Base-by-base conservation (phyloP, 2,888 invertebrate species). In the Artemia sinica region DNA sequence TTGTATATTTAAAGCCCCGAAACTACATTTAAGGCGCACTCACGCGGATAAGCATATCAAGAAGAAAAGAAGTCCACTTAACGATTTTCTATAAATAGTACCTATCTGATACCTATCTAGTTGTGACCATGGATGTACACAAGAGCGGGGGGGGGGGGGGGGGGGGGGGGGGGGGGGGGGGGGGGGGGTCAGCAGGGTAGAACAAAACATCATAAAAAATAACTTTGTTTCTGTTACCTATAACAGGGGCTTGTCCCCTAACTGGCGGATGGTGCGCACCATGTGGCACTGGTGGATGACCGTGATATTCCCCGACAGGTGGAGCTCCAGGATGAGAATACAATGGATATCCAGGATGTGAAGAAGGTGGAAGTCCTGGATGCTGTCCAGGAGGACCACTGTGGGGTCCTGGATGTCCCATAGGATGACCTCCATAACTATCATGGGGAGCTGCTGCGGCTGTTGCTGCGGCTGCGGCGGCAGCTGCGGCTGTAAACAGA, bases 291-390 rank as follows among this genome's bases (percentile, higher is more conserved):
- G 69, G 69, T 10, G 66, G 66, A 65, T 71, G 70, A 10, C 70
- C 72, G 41, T 72, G 71, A 69, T 68, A 71, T 70, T 71, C 71
- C 50, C 73, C 74, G 66, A 71, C 72, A 67, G 72, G 72, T 58
- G 74, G 72, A 48, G 71, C 71, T 14, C 71, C 71, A 13, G 71
- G 72, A 4, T 70, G 72, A 50, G 71, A 71, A 65, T 72, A 71
- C 18, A 67, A 68, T 50, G 72, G 71, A 69, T 71, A 50, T 28
- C 71, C 72, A 52, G 73, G 73, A 68, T 73, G 73, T 13, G 72
- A 71, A 50, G 72, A 71, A 66, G 72, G 73, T 52, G 71, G 72
- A 71, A 71, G 71, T 65, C 72, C 71, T 68, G 71, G 72, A 65
- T 71, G 72, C 71, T 71, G 71, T 65, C 72, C 71, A 69, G 71